A percentile compares a stretch with the other conserved stretches of the same genome.
Evolutionary conservation across 1,140 invertebrate genomes (phyloP).

Genomic region (Drosophila burlai): DNA sequence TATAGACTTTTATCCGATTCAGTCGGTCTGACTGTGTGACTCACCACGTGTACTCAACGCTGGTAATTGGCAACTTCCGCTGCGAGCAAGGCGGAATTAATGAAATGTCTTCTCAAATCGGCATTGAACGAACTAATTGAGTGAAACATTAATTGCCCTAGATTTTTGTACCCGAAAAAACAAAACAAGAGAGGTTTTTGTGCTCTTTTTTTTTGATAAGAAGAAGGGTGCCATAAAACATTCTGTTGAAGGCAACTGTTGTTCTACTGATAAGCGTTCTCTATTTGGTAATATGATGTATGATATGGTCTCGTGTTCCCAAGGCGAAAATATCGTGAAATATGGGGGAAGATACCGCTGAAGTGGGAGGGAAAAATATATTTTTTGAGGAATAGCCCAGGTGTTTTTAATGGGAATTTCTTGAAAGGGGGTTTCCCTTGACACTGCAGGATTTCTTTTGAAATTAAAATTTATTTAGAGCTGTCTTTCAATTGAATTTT

Average conservation of each 20-base stretch:
- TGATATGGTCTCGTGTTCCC: conserved; percentile 25
- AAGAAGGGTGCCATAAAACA: conserved; percentile 34
- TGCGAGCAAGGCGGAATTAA: conserved; percentile 36
- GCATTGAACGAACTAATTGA: conserved; percentile 50
- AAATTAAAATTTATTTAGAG: conserved; percentile 8
- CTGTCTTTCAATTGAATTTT: neutral
- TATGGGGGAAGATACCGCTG: conserved; percentile 20
- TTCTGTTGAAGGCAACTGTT: conserved; percentile 32
- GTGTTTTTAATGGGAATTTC: conserved; percentile 11
- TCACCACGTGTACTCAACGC: conserved; percentile 13
- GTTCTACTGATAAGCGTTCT: conserved; percentile 26
- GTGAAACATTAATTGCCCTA: conserved; percentile 45
- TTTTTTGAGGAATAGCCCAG: conserved; percentile 4
- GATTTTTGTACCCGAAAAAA: conserved; percentile 32
- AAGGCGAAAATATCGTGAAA: conserved; percentile 31
- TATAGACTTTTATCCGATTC: conserved; percentile 15
- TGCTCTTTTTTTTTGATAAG: conserved; percentile 15
- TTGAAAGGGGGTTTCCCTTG: conserved; percentile 3
- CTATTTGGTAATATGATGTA: conserved; percentile 46
- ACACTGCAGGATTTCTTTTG: no score
- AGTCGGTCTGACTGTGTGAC: conserved; percentile 7
- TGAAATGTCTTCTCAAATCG: conserved; percentile 53
- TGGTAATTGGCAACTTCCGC: conserved; percentile 68
- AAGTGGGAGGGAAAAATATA: neutral
- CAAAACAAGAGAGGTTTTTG: conserved; percentile 6